phyloP scores from a whole-genome alignment of 2,797 vertebrate genomes.

The Scyliorhinus canicula region DNA sequence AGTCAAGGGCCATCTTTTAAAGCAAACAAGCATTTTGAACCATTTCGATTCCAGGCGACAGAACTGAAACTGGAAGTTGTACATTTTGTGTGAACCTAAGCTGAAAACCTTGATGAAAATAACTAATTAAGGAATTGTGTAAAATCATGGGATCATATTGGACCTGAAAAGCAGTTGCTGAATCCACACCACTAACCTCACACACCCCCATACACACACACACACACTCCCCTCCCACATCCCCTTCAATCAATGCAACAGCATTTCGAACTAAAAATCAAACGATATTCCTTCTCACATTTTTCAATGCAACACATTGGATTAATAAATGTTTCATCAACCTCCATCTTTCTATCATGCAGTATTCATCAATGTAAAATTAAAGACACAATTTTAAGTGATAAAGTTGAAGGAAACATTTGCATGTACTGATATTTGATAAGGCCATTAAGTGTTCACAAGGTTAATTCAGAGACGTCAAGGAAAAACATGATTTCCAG shows the following conservation, averaged over 20 bases:
- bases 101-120: not conserved
- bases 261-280: not conserved
- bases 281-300: not conserved
- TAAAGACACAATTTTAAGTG: not conserved
- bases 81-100: not conserved
- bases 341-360: not conserved
- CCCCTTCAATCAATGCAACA: not conserved
- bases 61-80: not conserved
- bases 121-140: not conserved
- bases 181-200: too few species aligned
- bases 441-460: not conserved
- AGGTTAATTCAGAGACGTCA: not conserved
- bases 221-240: too few species aligned
- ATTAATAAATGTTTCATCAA: not conserved
- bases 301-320: not conserved
- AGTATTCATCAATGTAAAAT: not conserved
- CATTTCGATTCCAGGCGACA: not conserved
- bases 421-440: not conserved
- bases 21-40: not conserved
- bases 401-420: not conserved
- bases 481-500: not conserved
- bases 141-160: not conserved
- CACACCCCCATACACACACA: too few species aligned
- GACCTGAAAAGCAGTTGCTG: not conserved
- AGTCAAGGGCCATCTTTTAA: not conserved